phyloP scores from a whole-genome alignment of 2,797 vertebrate species.

The Tragopan temminckii region DNA sequence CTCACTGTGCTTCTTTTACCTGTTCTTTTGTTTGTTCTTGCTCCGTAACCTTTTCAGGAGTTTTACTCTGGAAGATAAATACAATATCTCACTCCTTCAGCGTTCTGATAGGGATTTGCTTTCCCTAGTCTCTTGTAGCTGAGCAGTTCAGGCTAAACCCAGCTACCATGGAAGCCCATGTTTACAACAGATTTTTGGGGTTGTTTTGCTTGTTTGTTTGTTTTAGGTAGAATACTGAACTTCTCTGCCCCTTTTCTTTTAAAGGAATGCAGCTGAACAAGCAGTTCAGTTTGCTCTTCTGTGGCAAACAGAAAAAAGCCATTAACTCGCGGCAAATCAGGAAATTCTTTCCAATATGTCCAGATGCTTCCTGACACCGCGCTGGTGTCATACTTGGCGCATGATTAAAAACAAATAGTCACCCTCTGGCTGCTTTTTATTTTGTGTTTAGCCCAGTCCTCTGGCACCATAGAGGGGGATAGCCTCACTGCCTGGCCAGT shows the following conservation, averaged over 20 bases:
- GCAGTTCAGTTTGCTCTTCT: neutral
- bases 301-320: neutral
- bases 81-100: neutral
- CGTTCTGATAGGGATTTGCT: neutral
- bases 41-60: neutral
- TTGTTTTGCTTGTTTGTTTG: neutral
- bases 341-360: constrained; percentile 58
- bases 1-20: neutral
- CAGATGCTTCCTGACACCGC: constrained; percentile 66
- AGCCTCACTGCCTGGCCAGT: neutral
- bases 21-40: neutral
- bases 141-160: neutral
- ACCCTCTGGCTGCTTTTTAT: neutral
- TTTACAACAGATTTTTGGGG: neutral
- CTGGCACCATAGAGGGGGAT: neutral
- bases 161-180: neutral
- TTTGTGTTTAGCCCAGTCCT: neutral
- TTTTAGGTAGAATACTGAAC: neutral
- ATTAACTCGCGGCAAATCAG: neutral
- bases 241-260: rapidly evolving
- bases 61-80: neutral
- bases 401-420: neutral
- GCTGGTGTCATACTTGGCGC: constrained; percentile 43
- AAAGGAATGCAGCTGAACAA: neutral
- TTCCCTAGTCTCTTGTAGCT: neutral